Base-by-base conservation (phyloP, 2,797 vertebrate species). In the Acestrorhynchus altus region DNA sequence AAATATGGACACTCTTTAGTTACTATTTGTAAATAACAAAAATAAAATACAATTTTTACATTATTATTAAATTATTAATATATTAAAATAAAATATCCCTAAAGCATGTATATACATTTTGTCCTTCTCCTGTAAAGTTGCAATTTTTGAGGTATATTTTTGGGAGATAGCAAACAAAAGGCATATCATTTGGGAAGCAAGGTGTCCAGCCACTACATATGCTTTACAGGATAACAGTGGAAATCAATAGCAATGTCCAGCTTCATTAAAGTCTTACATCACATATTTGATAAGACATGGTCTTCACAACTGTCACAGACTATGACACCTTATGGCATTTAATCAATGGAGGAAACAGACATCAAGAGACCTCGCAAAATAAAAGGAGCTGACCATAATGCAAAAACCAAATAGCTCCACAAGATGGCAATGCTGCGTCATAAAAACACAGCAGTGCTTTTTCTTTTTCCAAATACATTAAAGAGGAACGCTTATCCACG, bases 351-450 rank as follows among this genome's bases (percentile, higher is more conserved):
- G 24, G 66, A 63, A 40, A 26, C 15, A 51, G 46, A 51, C 6
- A 57, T 69, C 10, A 24, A 44, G 18, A 18, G 11, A 42, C 13
- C 35, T 0, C 20, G 2, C 15, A 24, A 31, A 8, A n/a, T n/a
- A 46, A 67, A 28, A 47, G 31, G 6, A 6, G 18, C 22, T 46
- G 13, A 3, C 31, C 1, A 52, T 10, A 15, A 2, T 59, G 24
- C 16, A 31, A 8, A 56, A 4, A 46, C 6, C 24, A 28, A n/a
- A 4, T 6, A 66, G 18, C 12, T 40, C 69, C 76, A 78, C 61
- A 57, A 78, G 76, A 49, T 71, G 76, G 76, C 76, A 66, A 60
- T 59, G 47, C 40, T 51, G 12, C n/a, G 40, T 66, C 35, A 77
- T 61, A n/a, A 47, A 76, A n/a, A 28, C 24, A 49, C 1, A 11